Evolutionary conservation across 2,797 vertebrate genomes (phyloP).

Genomic region (Trematomus bernacchii): DNA sequence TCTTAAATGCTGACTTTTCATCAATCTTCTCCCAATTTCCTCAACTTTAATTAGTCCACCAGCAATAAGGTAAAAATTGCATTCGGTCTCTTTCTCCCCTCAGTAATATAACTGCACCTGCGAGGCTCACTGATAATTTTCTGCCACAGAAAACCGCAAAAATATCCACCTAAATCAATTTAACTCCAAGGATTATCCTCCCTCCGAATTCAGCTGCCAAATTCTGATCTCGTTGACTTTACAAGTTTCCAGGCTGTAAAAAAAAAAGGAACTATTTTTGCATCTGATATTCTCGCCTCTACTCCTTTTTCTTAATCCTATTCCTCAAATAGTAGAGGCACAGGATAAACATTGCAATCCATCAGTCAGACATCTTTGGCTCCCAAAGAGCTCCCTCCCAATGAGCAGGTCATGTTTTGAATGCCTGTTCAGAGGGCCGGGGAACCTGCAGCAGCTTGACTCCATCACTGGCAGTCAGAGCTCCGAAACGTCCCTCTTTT

Average conservation of each 20-base stretch:
- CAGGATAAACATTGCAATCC: slow-evolving; percentile 55
- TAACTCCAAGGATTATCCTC: not conserved
- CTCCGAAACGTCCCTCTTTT: slow-evolving; percentile 13
- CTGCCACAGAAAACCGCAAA: slow-evolving; percentile 19
- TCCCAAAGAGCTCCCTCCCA: slow-evolving; percentile 35
- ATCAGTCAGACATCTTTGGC: slow-evolving; percentile 61
- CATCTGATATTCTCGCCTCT: slow-evolving; percentile 34
- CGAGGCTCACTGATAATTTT: not conserved
- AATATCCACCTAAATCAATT: not conserved
- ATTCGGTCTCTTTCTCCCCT: not conserved
- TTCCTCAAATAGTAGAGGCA: slow-evolving; percentile 38
- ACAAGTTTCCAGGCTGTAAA: slow-evolving; percentile 4
- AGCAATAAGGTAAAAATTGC: slow-evolving; percentile 10
- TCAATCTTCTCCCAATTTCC: slow-evolving; percentile 1
- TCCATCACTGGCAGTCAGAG: slow-evolving; percentile 33
- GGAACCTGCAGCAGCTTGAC: slow-evolving; percentile 37
- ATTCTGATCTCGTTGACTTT: slow-evolving; percentile 8
- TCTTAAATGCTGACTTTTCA: not conserved
- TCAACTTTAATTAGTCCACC: slow-evolving; percentile 23
- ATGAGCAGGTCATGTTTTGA: slow-evolving; percentile 48
- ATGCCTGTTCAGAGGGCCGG: slow-evolving; percentile 35
- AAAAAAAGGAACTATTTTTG: slow-evolving; percentile 25
- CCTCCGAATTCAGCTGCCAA: not conserved
- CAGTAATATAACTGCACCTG: slow-evolving; percentile 3
- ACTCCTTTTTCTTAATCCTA: slow-evolving; percentile 19